These are phyloP conservation scores for Plusia festucae DNA, from an alignment of 2,888 invertebrate species.

Conservation along the genomic window DNA sequence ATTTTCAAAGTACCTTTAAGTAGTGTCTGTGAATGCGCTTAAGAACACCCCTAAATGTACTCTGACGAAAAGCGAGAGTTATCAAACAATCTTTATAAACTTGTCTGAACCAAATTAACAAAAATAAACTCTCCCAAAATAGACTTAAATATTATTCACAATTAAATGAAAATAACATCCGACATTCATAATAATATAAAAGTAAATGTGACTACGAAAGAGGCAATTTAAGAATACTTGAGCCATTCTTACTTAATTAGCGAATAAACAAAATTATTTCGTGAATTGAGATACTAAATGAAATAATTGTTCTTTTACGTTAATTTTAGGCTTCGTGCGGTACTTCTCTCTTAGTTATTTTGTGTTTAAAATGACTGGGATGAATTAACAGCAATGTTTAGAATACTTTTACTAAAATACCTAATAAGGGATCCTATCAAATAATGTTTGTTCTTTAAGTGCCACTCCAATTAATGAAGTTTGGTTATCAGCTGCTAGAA, in stretches of 20 bases:
- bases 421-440: no score
- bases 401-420: constrained; percentile 8
- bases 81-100: background rate
- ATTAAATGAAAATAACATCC: constrained; percentile 6
- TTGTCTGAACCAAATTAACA: background rate
- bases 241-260: constrained; percentile 25
- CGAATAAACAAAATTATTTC: constrained; percentile 50
- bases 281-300: constrained; percentile 26
- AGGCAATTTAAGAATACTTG: constrained; percentile 9
- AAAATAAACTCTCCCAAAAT: background rate
- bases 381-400: constrained; percentile 34
- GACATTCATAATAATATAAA: background rate
- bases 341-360: constrained; percentile 18
- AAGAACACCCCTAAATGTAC: no score
- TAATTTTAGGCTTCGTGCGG: constrained; percentile 41
- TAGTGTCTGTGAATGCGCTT: no score
- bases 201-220: constrained; percentile 5
- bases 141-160: background rate
- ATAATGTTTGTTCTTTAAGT: no score
- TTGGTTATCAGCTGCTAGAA: no score
- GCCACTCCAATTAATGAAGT: no score
- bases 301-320: constrained; percentile 32
- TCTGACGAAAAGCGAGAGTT: no score
- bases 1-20: no score
- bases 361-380: constrained; percentile 27